Evolutionary conservation across 2,113 vertebrate species (phyloP), one percentile per base, ranked within the genome.

Genomic region (Dipodomys ordii): DNA sequence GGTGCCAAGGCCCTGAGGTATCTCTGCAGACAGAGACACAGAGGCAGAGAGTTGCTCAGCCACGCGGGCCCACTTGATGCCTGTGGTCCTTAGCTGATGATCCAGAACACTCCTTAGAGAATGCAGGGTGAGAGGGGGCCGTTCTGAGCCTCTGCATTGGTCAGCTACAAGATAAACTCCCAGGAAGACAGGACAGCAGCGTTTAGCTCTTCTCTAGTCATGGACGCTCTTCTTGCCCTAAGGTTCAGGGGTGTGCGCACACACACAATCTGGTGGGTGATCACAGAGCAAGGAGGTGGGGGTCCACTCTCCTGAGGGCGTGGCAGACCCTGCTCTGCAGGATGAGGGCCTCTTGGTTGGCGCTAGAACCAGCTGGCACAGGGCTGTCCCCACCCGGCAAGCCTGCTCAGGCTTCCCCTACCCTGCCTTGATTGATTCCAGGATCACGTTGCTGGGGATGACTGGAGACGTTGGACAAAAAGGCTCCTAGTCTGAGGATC

Each of bases 261-360:
- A 65, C 0, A 0, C 3, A 23, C 4, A 18, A 69, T 67, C 8
- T 19, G 60, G 67, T 67, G 27, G 39, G 27, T 22, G 3, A 30
- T 1, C 65, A 39, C 39, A 39, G 39, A 39, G 39, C 39, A 39
- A 39, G 46, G 22, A 20, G 3, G 15, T 27, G 16, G 46, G 0
- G 27, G 30, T 2, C 35, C 19, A 11, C 35, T 67, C 62, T 53
- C 6, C 46, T 57, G 30, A 16, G 8, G 44, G 23, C 39, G 15
- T n/a, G 19, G 1, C 65, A 32, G 19, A 20, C 12, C 10, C 9
- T 16, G 1, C 20, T 12, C 20, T 16, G n/a, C 25, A 5, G 0
- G 11, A 27, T 6, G 15, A 68, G 20, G 4, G 28, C 15, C 67
- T 62, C 9, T 90, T n/a, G 62, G 6, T 1, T 1, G 74, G 64